These are phyloP conservation scores for Agapornis canus DNA, from an alignment of 2,797 vertebrate genomes.

Conservation along the genomic window DNA sequence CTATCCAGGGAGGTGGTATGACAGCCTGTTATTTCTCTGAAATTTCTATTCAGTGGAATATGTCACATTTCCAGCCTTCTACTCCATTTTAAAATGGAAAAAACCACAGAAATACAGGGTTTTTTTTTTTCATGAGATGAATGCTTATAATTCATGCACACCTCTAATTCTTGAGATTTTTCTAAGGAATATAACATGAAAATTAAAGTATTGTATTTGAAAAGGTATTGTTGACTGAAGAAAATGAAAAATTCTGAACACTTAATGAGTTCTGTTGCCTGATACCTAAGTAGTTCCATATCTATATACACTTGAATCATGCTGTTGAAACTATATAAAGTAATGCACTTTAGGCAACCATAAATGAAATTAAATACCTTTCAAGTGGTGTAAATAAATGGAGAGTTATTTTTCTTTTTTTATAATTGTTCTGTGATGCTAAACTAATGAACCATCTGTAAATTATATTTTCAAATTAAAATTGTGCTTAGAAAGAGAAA, in stretches of 20 bases:
- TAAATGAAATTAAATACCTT: not conserved
- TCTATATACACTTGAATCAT: not conserved
- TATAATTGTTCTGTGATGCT: not conserved
- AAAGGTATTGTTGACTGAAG: not conserved
- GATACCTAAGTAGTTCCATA: not conserved
- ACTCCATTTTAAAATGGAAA: not conserved
- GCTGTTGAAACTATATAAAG: not conserved
- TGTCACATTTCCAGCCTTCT: conserved; percentile 34
- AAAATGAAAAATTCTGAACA: not conserved
- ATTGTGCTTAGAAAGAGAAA: not conserved
- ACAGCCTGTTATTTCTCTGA: conserved; percentile 49
- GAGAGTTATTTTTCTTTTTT: not conserved
- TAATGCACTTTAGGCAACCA: not conserved
- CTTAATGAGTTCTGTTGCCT: not conserved
- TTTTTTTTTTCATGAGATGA: not conserved
- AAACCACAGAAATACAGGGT: not conserved
- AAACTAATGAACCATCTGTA: not conserved
- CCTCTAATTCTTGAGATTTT: not conserved
- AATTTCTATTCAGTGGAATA: conserved; percentile 5
- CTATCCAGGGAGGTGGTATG: conserved; percentile 1
- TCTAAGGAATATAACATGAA: not conserved
- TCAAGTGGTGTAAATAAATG: not conserved
- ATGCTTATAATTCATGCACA: not conserved
- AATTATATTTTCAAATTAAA: not conserved
- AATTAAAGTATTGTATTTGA: not conserved